Base-by-base conservation (phyloP, 2,797 vertebrate species). In the Xiphophorus birchmanni region DNA sequence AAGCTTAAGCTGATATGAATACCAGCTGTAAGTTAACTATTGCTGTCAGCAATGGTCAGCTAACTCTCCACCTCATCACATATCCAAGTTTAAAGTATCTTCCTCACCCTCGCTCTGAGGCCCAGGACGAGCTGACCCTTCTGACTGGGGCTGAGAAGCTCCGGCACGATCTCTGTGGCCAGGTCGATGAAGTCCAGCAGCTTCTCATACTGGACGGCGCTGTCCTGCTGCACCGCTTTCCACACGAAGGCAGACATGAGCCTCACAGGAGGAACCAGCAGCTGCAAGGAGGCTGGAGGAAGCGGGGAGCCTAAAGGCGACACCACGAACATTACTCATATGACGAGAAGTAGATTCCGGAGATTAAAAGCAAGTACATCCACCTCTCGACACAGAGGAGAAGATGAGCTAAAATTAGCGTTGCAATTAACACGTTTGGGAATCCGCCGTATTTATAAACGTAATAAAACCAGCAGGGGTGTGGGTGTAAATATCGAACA, bases 211-310 rank as follows among this genome's bases (percentile, higher is more conserved):
- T 94, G 91, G 84, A 83, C 56, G 12, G 95, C 94, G 5, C 60
- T 84, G 63, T 78, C 87, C 82, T 91, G 87, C 83, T 93, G 91
- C 0, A 85, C 71, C 0, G 84, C 72, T 5, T 79, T 88, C 92
- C 92, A 94, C 44, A 94, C 58, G 77, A 93, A 93, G 1, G 93
- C 94, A 5, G 95, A 92, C 82, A 95, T 84, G 0, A 95, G 87
- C 1, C 93, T 90, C 37, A 95, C 73, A 0, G 94, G 94, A 32
- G 94, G 88, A 9, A 94, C 94, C 18, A 95, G 85, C 72, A 95
- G 92, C 1, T 80, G 86, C 1, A 95, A 67, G 3, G 94, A 93
- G 35, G 87, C 81, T 35, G 82, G 81, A 9, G 82, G 89, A 7
- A 94, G 92, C 71, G 56, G 23, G 4, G 80, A 21, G 23, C 76